Conservation (phyloP, 2,888 invertebrate genomes). For the Mantis religiosa region DNA sequence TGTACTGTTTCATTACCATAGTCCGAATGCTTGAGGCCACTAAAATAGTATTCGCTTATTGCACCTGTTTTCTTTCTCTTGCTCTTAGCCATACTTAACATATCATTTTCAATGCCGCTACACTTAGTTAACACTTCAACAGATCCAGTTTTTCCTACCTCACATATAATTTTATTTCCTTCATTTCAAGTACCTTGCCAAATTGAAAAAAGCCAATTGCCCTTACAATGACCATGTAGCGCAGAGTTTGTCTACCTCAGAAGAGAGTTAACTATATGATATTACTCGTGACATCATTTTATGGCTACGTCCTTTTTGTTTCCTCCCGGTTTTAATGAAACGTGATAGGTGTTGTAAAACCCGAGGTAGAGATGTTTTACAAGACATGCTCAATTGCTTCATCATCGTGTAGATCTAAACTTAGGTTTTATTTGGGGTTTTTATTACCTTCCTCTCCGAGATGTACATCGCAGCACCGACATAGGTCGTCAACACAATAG, state of each 20-base stretch:
- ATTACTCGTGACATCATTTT: background rate
- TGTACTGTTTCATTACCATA: too few relatives aligned
- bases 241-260: background rate
- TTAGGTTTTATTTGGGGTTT: background rate
- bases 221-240: background rate
- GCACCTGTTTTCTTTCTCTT: background rate
- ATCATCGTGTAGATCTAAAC: background rate
- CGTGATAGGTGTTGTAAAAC: background rate
- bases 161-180: background rate
- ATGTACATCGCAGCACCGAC: background rate
- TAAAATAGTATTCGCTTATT: background rate
- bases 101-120: background rate
- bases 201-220: background rate
- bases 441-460: background rate
- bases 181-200: background rate
- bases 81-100: background rate
- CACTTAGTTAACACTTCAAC: background rate
- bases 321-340: background rate
- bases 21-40: too few relatives aligned
- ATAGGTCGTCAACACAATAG: background rate
- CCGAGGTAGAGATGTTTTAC: background rate
- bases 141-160: background rate
- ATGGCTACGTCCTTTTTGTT: background rate
- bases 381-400: background rate
- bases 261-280: background rate